Base-by-base conservation (phyloP, 2,113 vertebrate genomes). In the Sinocyclocheilus grahami region DNA sequence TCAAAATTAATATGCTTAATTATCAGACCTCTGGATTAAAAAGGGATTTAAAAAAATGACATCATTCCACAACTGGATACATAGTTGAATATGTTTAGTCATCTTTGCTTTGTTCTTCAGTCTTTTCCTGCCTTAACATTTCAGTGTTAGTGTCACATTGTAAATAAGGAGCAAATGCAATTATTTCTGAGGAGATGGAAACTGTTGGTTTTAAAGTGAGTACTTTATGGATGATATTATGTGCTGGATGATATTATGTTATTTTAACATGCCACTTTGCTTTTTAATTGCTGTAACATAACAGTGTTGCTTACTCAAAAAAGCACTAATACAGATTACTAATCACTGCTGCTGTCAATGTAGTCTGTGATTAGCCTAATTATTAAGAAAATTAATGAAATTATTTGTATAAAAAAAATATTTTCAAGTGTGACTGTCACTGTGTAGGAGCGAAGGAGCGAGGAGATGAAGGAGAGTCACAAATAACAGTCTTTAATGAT, bases 1-100 rank as follows among this genome's bases (percentile, higher is more conserved):
- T 51, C 33, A 77, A 78, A 78, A 12, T 53, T 55, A 78, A 85
- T 67, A 53, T 63, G 60, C 58, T 62, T 77, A 42, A 63, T 78
- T 78, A 85, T 39, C n/a, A 78, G 48, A 85, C 27, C 3, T 62
- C 18, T 51, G 39, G 11, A 69, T 53, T 78, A 65, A 42, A 48
- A 20, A 33, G 11, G 22, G 4, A 77, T 78, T 37, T 12, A 0
- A 13, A 51, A 62, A 10, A 78, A 27, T 79, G 2, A 46, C 42
- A 42, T 42, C 14, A 48, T 58, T 62, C 6, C 58, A 39, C 33
- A 62, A n/a, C 9, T 78, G 16, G 4, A 37, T 24, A 42, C 5
- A 39, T 51, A 51, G 48, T 51, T 51, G 0, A 58, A 58, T 55
- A 7, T 27, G 51, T 78, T 37, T 60, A 13, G 53, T 3, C 11